Conservation (phyloP, 2,888 invertebrate species). For the Pollenia labialis region DNA sequence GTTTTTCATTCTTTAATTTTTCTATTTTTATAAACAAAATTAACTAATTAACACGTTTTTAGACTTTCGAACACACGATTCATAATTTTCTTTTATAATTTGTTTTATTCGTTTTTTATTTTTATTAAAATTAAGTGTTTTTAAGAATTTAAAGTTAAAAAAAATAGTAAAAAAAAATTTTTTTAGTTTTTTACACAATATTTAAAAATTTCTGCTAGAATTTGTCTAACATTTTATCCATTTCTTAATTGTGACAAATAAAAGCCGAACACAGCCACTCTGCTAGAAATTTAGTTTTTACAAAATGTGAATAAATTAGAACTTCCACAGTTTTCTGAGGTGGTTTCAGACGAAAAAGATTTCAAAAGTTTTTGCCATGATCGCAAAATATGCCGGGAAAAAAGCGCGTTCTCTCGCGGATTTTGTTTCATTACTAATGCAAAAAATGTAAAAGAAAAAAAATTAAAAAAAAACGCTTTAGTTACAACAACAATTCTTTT, state of each 20-base stretch:
- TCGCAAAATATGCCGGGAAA: slow-evolving; percentile 63
- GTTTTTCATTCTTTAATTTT: no score
- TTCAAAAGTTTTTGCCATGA: slow-evolving; percentile 66
- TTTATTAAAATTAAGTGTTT: no score
- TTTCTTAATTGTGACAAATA: slow-evolving; percentile 43
- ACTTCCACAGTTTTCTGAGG: slow-evolving; percentile 39
- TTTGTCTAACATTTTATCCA: slow-evolving; percentile 21
- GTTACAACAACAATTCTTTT: slow-evolving; percentile 65
- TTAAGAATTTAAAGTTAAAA: no score
- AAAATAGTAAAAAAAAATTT: no score
- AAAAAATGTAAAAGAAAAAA: slow-evolving; percentile 52
- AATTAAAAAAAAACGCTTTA: slow-evolving; percentile 32
- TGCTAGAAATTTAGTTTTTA: slow-evolving; percentile 48
- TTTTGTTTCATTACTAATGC: slow-evolving; percentile 70
- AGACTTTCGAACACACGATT: no score
- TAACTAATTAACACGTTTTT: no score
- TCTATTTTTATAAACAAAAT: no score
- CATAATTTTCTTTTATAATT: no score
- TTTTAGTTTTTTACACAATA: background rate
- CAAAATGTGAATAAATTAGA: slow-evolving; percentile 47
- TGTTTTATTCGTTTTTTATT: no score
- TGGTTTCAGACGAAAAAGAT: slow-evolving; percentile 37
- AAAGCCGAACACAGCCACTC: slow-evolving; percentile 36
- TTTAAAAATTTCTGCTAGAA: background rate
- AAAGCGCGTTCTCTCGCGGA: slow-evolving; percentile 54